phyloP scores from a whole-genome alignment of 2,113 vertebrate genomes.

The Myrmecophaga tridactyla region DNA sequence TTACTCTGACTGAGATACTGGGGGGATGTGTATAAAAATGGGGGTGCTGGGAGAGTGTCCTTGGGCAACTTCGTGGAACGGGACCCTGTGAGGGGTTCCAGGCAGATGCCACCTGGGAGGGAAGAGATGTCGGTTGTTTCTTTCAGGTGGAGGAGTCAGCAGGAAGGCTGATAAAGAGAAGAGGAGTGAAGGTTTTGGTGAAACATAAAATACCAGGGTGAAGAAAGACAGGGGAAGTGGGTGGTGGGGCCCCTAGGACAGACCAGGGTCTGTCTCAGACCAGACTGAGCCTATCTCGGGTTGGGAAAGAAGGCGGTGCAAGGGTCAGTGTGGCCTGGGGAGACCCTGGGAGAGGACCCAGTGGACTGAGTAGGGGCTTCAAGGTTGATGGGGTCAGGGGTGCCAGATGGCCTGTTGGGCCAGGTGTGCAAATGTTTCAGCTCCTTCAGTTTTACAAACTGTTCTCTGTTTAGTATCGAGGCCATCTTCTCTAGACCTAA shows the following conservation, averaged over 20 bases:
- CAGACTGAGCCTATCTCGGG: too few species aligned
- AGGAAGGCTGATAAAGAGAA: neutral
- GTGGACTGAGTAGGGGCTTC: too few species aligned
- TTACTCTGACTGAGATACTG: neutral
- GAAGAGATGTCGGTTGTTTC: neutral
- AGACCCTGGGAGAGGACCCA: too few species aligned
- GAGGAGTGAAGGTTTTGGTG: neutral
- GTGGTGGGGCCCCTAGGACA: neutral
- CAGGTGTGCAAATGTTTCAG: too few species aligned
- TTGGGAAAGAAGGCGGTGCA: neutral
- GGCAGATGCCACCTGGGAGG: too few species aligned
- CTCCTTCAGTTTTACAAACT: too few species aligned
- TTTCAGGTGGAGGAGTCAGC: neutral
- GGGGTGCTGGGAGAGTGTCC: neutral
- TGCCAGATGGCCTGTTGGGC: neutral
- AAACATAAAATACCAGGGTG: neutral
- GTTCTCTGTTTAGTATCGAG: neutral
- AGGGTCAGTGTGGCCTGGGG: neutral
- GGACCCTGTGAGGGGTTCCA: neutral
- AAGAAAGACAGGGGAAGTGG: neutral
- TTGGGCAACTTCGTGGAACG: rapidly evolving
- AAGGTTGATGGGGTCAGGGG: too few species aligned
- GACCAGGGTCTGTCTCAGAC: too few species aligned
- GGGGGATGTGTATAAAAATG: neutral
- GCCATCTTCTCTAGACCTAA: neutral